Percentiles rank a stretch among this genome's conserved stretches.
Conservation (phyloP, 2,113 vertebrate species). For the Lonchura striata region DNA sequence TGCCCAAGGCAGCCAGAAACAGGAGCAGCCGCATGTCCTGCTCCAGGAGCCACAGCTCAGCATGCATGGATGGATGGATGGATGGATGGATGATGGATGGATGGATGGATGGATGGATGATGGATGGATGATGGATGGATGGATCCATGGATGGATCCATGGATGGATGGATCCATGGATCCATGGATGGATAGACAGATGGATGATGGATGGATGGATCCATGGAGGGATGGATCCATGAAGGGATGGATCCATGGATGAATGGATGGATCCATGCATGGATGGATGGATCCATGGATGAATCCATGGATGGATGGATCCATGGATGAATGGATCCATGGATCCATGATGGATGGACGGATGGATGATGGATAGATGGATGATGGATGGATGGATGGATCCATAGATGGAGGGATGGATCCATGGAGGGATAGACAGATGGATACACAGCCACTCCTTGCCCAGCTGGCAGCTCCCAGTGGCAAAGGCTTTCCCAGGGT, state of each 20-base stretch:
- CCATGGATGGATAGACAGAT: background rate
- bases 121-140: background rate
- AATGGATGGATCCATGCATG: background rate
- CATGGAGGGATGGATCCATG: no score
- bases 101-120: background rate
- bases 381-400: background rate
- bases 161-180: no score
- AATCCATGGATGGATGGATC: background rate
- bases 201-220: background rate
- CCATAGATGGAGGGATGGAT: background rate
- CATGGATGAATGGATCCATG: no score
- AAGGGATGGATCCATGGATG: no score
- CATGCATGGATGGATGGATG: no score
- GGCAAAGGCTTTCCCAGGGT: background rate
- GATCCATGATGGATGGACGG: background rate
- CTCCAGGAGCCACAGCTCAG: background rate
- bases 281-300: background rate
- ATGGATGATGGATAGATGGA: no score
- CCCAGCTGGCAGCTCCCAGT: background rate
- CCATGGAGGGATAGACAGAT: background rate
- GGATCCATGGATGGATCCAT: background rate
- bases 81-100: background rate
- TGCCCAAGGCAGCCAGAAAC: fast-evolving
- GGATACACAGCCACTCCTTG: background rate
- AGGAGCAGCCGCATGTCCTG: background rate